phyloP scores from a whole-genome alignment of 2,888 invertebrate species.

The Apocheima hispidaria region DNA sequence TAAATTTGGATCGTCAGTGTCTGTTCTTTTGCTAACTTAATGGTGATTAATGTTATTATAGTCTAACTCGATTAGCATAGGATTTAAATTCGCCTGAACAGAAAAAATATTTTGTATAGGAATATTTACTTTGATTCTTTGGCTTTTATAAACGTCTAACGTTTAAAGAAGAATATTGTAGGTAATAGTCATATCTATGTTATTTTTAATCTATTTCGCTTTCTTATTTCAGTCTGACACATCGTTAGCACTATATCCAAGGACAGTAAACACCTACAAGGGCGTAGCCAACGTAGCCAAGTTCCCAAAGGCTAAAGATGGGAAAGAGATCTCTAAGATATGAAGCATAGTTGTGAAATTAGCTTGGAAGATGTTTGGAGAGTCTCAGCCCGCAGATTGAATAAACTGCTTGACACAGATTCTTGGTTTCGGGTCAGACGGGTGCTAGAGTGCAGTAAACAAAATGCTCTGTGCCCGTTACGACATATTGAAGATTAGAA shows the following conservation, averaged over 20 bases:
- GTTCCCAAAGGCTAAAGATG: constrained; percentile 50
- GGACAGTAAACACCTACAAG: constrained; percentile 75
- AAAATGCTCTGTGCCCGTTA: constrained; percentile 70
- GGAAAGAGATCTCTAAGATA: constrained; percentile 58
- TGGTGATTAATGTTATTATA: not conserved
- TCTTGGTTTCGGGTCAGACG: constrained; percentile 83
- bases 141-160: too few relatives aligned
- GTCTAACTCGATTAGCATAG: not conserved
- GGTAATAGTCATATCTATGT: too few relatives aligned
- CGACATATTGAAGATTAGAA: constrained; percentile 69
- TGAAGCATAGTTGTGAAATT: constrained; percentile 58
- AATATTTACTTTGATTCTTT: too few relatives aligned
- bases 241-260: constrained; percentile 74
- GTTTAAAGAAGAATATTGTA: too few relatives aligned
- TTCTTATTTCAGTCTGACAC: constrained; percentile 54
- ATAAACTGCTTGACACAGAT: constrained; percentile 87
- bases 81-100: not conserved
- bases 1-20: not conserved
- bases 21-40: not conserved
- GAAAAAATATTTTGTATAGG: not conserved
- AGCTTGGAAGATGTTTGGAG: constrained; percentile 54
- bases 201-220: constrained; percentile 49
- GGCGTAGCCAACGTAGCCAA: constrained; percentile 68
- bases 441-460: constrained; percentile 72
- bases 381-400: constrained; percentile 80